Evolutionary conservation across 2,113 vertebrate genomes (phyloP).

Genomic region (Alligator sinensis): DNA sequence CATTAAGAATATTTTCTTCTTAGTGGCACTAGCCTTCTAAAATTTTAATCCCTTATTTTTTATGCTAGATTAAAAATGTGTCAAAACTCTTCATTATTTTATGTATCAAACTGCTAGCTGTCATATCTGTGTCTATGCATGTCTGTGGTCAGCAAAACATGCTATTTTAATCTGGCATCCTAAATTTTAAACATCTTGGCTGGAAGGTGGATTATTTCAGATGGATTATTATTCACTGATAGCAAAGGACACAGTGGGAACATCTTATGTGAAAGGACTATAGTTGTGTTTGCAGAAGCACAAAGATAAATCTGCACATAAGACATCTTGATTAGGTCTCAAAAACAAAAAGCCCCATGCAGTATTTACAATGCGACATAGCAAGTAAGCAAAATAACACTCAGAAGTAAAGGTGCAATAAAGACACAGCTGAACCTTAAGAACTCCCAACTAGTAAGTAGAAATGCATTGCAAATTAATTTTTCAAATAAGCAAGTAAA

Average conservation of each 20-base stretch:
- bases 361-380: background rate
- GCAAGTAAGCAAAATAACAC: background rate
- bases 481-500: background rate
- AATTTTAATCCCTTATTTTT: background rate
- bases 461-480: rapidly evolving
- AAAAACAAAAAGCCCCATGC: background rate
- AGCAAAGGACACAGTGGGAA: conserved; percentile 51
- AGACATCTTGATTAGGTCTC: background rate
- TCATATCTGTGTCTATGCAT: background rate
- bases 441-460: background rate
- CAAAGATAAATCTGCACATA: conserved; percentile 23
- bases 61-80: background rate
- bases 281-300: conserved; percentile 11
- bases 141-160: background rate
- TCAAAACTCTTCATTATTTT: background rate
- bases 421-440: background rate
- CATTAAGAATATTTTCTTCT: background rate
- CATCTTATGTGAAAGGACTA: conserved; percentile 40
- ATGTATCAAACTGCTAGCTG: background rate
- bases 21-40: background rate
- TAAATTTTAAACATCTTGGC: conserved; percentile 23
- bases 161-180: conserved; percentile 6
- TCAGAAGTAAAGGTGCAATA: background rate
- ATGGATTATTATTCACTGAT: background rate
- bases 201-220: conserved; percentile 48